A percentile compares a stretch with the other conserved stretches of the same genome.
These are phyloP conservation scores for Polietes domitor DNA, from an alignment of 2,888 invertebrate genomes.

Conservation along the genomic window DNA sequence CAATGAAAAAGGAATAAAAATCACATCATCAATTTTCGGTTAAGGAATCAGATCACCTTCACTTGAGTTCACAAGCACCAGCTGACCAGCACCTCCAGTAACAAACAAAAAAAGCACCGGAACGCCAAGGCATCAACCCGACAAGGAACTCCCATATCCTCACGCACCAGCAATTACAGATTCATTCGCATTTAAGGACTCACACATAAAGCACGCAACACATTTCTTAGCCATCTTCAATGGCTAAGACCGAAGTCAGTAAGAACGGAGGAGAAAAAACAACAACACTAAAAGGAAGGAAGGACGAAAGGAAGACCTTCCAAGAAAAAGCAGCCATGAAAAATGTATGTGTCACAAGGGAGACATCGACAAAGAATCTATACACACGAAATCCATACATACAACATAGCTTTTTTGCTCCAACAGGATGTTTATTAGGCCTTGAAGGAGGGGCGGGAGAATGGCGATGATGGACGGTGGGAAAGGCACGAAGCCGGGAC, in stretches of 20 bases:
- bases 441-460: not conserved
- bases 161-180: constrained; percentile 36
- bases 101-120: not conserved
- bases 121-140: not conserved
- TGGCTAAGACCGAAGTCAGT: not conserved
- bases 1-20: constrained; percentile 46
- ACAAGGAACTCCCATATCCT: constrained; percentile 1
- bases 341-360: constrained; percentile 48
- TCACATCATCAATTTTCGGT: constrained; percentile 52
- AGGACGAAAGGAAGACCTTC: constrained; percentile 4
- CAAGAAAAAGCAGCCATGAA: constrained; percentile 9
- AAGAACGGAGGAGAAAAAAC: not conserved
- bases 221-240: not conserved
- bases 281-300: not conserved
- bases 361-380: constrained; percentile 40
- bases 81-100: too few species aligned
- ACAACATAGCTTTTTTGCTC: not conserved
- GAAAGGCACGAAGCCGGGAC: too few species aligned
- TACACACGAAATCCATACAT: constrained; percentile 23
- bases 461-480: not conserved
- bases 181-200: not conserved
- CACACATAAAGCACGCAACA: not conserved
- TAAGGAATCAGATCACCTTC: constrained; percentile 41
- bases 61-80: not conserved
- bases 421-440: constrained; percentile 1